Conservation (phyloP, 2,888 invertebrate genomes). For the Choristoneura rosaceana region DNA sequence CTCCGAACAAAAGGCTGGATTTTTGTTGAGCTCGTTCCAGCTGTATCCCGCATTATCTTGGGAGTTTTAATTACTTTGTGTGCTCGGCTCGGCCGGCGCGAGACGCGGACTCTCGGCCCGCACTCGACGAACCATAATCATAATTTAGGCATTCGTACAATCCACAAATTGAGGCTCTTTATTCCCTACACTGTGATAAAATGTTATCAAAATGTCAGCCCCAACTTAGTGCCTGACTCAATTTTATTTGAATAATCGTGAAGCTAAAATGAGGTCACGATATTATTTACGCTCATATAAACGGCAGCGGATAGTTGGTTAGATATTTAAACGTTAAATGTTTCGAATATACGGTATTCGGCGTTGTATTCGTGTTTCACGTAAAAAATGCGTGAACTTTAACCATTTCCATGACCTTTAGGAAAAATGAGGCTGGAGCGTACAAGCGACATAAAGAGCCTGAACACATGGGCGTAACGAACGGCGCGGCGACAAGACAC, state of each 20-base stretch:
- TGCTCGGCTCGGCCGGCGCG: background rate
- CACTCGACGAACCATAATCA: background rate
- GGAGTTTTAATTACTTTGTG: constrained; percentile 38
- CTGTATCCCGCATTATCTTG: constrained; percentile 32
- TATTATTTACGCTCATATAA: background rate
- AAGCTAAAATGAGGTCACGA: background rate
- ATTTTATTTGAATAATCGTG: constrained; percentile 1
- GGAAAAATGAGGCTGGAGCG: constrained; percentile 1
- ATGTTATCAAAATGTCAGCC: background rate
- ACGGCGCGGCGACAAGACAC: constrained; percentile 33
- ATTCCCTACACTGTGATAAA: background rate
- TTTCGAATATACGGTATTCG: background rate
- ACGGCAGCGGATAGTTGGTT: background rate
- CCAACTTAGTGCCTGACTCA: background rate
- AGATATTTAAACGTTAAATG: background rate
- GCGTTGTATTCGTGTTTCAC: background rate
- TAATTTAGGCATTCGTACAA: background rate
- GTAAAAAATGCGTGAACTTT: background rate
- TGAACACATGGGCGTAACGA: constrained; percentile 25
- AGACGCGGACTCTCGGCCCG: background rate
- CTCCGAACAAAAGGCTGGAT: constrained; percentile 26
- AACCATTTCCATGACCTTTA: constrained; percentile 3
- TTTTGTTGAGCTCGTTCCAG: constrained; percentile 25
- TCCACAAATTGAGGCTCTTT: background rate
- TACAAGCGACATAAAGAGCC: constrained; percentile 11